These are phyloP conservation scores for Bambusicola thoracicus DNA, from an alignment of 2,113 vertebrate genomes.

Conservation along the genomic window DNA sequence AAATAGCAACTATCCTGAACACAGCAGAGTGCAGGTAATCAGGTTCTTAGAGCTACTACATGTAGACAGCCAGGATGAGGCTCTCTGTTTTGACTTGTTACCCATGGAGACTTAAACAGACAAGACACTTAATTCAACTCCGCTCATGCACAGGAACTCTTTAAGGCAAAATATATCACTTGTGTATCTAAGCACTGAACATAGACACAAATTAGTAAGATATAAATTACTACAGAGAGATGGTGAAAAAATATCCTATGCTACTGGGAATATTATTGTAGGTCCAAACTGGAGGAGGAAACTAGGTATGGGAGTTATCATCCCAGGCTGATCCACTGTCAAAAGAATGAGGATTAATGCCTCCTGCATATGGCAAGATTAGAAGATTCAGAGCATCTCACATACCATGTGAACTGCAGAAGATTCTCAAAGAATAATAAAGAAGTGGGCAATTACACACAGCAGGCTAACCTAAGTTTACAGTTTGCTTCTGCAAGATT, in stretches of 20 bases:
- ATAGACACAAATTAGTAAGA: neutral
- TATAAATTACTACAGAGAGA: neutral
- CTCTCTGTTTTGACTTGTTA: neutral
- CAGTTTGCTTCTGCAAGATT: neutral
- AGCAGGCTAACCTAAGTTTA: neutral
- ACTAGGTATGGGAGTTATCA: neutral
- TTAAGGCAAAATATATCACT: neutral
- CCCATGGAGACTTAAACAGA: neutral
- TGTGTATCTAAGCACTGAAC: neutral
- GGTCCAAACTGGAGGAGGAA: neutral
- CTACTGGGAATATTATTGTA: neutral
- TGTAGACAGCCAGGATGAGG: neutral
- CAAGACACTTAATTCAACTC: neutral
- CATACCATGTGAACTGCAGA: rapidly evolving
- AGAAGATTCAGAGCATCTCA: neutral
- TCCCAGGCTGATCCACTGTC: neutral
- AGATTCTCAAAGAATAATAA: neutral
- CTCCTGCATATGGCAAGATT: neutral
- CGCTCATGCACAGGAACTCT: neutral
- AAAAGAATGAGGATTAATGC: neutral
- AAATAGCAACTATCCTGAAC: neutral
- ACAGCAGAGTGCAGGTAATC: neutral
- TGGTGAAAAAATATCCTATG: neutral
- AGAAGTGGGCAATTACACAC: neutral
- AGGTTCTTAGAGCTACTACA: neutral